Base-by-base conservation (phyloP, 2,888 invertebrate genomes). In the Heliconius aoede region DNA sequence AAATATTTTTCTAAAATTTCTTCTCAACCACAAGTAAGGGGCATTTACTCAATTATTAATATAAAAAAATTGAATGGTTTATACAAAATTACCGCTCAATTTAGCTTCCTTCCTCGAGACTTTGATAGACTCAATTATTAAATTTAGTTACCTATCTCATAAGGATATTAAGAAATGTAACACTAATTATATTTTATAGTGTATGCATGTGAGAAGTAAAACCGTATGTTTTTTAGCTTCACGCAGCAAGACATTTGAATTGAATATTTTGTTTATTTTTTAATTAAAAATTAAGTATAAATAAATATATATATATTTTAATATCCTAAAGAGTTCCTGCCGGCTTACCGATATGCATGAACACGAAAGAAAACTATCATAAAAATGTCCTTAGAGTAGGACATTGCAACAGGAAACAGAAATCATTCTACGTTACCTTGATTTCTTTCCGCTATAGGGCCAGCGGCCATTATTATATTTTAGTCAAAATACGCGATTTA, bases 371-470 rank as follows among this genome's bases (percentile, higher is more conserved):
- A n/a, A n/a, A n/a, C n/a, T n/a, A n/a, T n/a, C n/a, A n/a, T n/a
- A n/a, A n/a, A n/a, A n/a, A n/a, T n/a, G n/a, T n/a, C n/a, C n/a
- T n/a, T n/a, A n/a, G n/a, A n/a, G n/a, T 8, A n/a, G 9, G 11
- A 18, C 8, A 46, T 65, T 65, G 24, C 46, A 78, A 73, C 4
- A 61, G 46, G 18, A 69, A 28, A 62, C 55, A 58, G 9, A n/a
- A 55, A 32, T n/a, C 69, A 21, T 15, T 9, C 15, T 15, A 46
- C 21, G 46, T n/a, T 95, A 98, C 99, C 99, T 97, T 99, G 98
- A 95, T 99, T 99, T 88, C 99, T 95, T 95, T 99, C 99, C 9
- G 99, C 98, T 85, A 99, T 99, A 3, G 99, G 99, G 81, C 99
- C 99, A 79, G 99, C 99, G 83, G 99, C 99, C 99, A 99, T 99